Conservation (phyloP, 64 coral and sea anemone species). For the Cladopsammia gracilis region DNA sequence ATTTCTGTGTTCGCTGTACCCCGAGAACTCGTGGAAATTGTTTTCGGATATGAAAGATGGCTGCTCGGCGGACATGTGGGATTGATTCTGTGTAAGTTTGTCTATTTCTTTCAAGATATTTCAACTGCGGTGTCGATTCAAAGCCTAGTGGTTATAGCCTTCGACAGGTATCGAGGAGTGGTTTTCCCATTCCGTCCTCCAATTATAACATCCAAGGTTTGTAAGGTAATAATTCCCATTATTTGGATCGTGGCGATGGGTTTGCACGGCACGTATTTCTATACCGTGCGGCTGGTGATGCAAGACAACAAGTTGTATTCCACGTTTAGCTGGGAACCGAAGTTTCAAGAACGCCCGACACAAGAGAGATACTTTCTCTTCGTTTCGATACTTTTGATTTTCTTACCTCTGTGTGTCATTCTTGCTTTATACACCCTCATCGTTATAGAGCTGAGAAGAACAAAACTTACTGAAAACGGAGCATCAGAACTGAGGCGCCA, state of each 20-base stretch:
- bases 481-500: not conserved
- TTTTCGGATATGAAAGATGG: not conserved
- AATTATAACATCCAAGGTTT: too few relatives aligned
- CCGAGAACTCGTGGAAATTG: constrained; percentile 23
- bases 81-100: constrained; percentile 35
- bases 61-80: constrained; percentile 25
- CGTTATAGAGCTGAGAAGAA: not conserved
- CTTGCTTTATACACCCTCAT: not conserved
- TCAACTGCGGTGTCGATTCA: constrained; percentile 50
- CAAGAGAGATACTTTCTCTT: constrained; percentile 1
- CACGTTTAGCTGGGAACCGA: not conserved
- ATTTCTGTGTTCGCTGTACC: constrained; percentile 39
- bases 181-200: too few relatives aligned
- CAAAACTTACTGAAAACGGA: not conserved
- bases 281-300: not conserved
- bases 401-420: not conserved
- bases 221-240: too few relatives aligned
- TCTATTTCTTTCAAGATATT: constrained; percentile 34
- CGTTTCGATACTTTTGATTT: not conserved
- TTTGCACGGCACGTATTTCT: too few relatives aligned
- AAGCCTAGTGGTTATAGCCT: too few relatives aligned
- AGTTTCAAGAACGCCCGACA: constrained; percentile 1
- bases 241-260: too few relatives aligned
- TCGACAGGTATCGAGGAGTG: too few relatives aligned
- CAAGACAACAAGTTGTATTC: not conserved